A percentile compares a stretch with the other conserved stretches of the same genome.
Evolutionary conservation across 2,113 vertebrate species (phyloP).

Genomic region (Eulacestoma nigropectus): DNA sequence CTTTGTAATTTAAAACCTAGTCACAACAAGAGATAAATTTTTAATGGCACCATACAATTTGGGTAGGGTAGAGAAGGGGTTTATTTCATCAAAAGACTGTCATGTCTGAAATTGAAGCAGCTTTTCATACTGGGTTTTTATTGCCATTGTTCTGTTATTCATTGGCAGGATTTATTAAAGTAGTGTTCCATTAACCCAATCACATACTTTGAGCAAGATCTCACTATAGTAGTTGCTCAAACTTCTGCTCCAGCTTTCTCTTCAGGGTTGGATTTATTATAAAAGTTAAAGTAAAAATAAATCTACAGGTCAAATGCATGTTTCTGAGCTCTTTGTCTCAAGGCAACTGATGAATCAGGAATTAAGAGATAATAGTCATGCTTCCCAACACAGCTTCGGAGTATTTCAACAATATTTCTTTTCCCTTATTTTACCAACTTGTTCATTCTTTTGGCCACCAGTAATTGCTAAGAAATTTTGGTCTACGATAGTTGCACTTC

Average conservation of each 20-base stretch:
- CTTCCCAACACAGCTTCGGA: background rate
- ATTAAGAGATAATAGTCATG: background rate
- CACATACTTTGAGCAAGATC: background rate
- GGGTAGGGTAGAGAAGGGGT: background rate
- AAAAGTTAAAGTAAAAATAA: background rate
- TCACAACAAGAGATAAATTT: background rate
- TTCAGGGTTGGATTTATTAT: background rate
- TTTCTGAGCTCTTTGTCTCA: background rate
- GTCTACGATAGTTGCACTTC: background rate
- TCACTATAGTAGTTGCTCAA: background rate
- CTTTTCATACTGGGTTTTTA: background rate
- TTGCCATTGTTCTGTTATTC: background rate
- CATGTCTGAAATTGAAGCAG: background rate
- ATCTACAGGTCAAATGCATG: background rate
- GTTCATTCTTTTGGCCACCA: background rate
- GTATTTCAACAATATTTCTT: background rate
- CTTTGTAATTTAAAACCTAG: constrained; percentile 8
- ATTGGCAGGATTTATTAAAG: background rate
- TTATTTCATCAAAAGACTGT: background rate
- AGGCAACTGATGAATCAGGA: background rate
- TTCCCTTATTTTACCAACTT: background rate
- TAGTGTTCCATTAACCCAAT: background rate
- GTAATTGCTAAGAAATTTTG: background rate
- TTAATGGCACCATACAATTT: background rate
- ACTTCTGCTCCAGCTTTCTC: background rate